Evolutionary conservation across 2,797 vertebrate species (phyloP).

Genomic region (Arnoldichthys spilopterus): DNA sequence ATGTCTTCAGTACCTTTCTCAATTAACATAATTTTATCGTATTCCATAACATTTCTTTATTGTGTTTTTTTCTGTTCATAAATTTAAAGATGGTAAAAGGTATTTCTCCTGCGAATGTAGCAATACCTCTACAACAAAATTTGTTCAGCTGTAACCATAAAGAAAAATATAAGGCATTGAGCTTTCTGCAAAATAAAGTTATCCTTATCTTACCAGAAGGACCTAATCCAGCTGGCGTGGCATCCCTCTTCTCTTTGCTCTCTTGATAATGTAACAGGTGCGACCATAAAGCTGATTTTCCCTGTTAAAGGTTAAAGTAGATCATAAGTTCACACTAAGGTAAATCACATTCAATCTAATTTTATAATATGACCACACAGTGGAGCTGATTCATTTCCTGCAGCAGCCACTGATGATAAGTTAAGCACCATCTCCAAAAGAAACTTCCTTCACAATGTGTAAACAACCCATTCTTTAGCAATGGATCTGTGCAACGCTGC

Average conservation of each 20-base stretch:
- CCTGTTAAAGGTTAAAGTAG: constrained; percentile 74
- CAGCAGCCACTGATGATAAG: neutral
- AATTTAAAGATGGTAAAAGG: too few relatives aligned
- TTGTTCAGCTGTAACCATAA: neutral
- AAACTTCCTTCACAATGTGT: neutral
- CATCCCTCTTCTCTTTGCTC: constrained; percentile 90
- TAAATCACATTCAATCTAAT: neutral
- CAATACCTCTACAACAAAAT: too few relatives aligned
- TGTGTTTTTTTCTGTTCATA: too few relatives aligned
- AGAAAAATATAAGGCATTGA: neutral
- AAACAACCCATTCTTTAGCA: neutral
- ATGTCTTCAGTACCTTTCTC: too few relatives aligned
- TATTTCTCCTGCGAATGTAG: too few relatives aligned
- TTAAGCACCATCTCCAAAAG: neutral
- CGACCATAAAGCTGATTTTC: constrained; percentile 98
- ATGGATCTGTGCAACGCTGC: neutral
- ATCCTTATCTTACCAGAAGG: constrained; percentile 81
- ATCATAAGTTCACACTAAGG: neutral
- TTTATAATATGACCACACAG: neutral
- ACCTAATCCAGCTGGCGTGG: constrained; percentile 86
- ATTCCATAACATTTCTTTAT: too few relatives aligned
- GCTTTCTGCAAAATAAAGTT: neutral
- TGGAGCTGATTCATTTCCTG: neutral
- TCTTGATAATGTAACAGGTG: constrained; percentile 96
- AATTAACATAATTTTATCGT: too few relatives aligned